Evolutionary conservation across 2,888 invertebrate species (phyloP).

Genomic region (Himalopsyche tibetana): DNA sequence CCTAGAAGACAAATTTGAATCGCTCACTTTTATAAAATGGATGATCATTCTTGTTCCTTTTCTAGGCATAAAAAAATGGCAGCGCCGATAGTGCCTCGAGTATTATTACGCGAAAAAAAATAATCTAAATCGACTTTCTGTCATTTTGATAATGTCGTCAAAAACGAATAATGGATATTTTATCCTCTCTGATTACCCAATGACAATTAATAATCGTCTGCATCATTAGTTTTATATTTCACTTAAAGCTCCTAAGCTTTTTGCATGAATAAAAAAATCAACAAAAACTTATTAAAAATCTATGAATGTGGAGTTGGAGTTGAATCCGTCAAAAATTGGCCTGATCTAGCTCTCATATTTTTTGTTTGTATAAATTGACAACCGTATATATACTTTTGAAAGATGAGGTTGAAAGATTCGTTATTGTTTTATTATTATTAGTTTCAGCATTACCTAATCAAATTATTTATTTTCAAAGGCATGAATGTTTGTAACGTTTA

Average conservation of each 20-base stretch:
- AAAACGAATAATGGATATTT: conserved; percentile 9
- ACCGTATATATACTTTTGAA: no score
- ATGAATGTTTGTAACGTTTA: no score
- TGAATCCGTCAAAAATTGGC: no score
- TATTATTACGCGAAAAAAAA: not conserved
- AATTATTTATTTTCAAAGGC: no score
- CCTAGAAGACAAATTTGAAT: not conserved
- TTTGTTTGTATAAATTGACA: no score
- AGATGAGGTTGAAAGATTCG: no score
- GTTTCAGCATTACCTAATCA: no score
- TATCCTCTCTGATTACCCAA: not conserved
- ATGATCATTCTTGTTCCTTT: conserved; percentile 10
- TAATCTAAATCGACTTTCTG: conserved; percentile 13
- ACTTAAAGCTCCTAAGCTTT: not conserved
- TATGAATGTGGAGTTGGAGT: no score
- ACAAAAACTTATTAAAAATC: not conserved
- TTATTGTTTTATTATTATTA: no score
- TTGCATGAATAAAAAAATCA: not conserved
- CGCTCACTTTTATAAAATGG: not conserved
- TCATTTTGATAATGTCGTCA: not conserved
- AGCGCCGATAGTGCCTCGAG: not conserved
- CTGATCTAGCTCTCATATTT: no score
- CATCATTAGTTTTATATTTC: not conserved
- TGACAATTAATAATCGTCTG: not conserved
- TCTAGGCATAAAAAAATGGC: conserved; percentile 15